These are phyloP conservation scores for Palythoa caribaeorum DNA, from an alignment of 92 coral and sea anemone genomes.

Conservation along the genomic window DNA sequence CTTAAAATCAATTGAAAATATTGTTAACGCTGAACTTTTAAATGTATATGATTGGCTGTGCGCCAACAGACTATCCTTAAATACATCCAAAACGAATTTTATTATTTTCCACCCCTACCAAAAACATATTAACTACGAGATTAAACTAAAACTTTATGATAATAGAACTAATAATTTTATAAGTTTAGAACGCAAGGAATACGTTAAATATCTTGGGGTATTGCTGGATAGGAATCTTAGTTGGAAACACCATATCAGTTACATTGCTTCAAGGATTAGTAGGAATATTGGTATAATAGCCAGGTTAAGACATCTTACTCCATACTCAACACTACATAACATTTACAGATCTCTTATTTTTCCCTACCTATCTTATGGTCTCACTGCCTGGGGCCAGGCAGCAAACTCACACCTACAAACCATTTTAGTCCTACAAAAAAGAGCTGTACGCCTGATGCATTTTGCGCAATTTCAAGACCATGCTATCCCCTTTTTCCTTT, in stretches of 20 bases:
- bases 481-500: too few relatives aligned
- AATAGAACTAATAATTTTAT: neutral
- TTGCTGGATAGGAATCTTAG: neutral
- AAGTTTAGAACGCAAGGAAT: neutral
- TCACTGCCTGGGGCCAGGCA: conserved; percentile 18
- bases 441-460: too few relatives aligned
- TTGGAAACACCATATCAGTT: neutral
- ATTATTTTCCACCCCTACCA: neutral
- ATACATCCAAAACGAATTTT: neutral
- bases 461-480: too few relatives aligned
- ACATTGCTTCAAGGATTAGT: neutral
- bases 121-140: neutral
- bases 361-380: neutral
- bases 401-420: neutral
- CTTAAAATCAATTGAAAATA: neutral
- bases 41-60: neutral
- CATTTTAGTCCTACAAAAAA: too few relatives aligned
- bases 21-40: neutral
- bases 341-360: neutral
- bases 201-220: neutral
- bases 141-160: neutral
- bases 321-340: neutral
- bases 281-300: neutral
- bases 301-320: neutral
- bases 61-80: neutral